Percentiles rank a stretch among this genome's conserved stretches.
phyloP scores from a whole-genome alignment of 2,113 vertebrate genomes.

The Eulemur rufifrons region DNA sequence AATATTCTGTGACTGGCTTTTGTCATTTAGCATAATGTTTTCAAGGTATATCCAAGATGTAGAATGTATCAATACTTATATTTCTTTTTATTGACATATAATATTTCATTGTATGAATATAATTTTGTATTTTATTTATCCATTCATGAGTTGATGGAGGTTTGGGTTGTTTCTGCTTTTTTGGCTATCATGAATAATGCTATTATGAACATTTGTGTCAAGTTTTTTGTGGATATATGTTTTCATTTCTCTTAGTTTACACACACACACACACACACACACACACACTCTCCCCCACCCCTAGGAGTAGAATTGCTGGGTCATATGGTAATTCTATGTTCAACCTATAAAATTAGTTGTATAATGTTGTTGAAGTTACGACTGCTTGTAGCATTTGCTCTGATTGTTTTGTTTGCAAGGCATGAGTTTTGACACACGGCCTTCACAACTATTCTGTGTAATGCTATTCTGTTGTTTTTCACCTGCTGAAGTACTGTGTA shows the following conservation, averaged over 20 bases:
- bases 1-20: neutral
- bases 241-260: slow-evolving; percentile 13
- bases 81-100: slow-evolving; percentile 48
- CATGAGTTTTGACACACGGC: neutral
- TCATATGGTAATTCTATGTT: neutral
- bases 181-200: neutral
- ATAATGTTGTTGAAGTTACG: neutral
- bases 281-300: too few relatives aligned
- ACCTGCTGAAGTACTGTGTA: neutral
- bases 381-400: neutral
- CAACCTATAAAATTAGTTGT: slow-evolving; percentile 9
- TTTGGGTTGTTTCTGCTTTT: slow-evolving; percentile 15
- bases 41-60: slow-evolving; percentile 26
- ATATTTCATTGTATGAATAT: neutral
- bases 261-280: too few relatives aligned
- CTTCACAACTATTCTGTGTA: neutral
- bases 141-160: neutral
- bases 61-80: neutral
- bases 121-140: slow-evolving; percentile 28
- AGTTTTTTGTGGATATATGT: neutral
- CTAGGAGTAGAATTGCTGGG: slow-evolving; percentile 23
- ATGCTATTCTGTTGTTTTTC: neutral
- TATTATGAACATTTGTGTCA: neutral
- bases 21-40: slow-evolving; percentile 28
- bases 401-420: neutral